These are phyloP conservation scores for Eumerus sabulonum DNA, from an alignment of 2,888 invertebrate genomes.

Conservation along the genomic window DNA sequence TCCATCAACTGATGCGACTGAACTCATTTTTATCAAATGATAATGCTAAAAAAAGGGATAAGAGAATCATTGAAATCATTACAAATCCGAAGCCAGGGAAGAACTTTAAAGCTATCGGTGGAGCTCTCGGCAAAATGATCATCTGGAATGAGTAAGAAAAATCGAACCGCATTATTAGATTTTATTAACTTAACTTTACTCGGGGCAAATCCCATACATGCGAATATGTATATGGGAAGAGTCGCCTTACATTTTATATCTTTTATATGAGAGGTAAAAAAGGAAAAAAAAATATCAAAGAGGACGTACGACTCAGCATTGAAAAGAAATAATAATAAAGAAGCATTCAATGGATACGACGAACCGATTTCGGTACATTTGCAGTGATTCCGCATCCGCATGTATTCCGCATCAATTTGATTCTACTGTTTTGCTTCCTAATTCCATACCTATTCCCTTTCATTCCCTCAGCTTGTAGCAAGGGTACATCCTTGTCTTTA, in stretches of 20 bases:
- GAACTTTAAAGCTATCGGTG: conserved; percentile 37
- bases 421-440: conserved; percentile 1
- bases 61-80: conserved; percentile 39
- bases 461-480: conserved; percentile 38
- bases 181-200: conserved; percentile 67
- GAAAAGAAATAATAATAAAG: conserved; percentile 64
- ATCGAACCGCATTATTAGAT: conserved; percentile 66
- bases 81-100: conserved; percentile 27
- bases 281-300: conserved; percentile 17
- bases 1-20: conserved; percentile 42
- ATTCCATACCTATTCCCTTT: conserved; percentile 14
- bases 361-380: conserved; percentile 48
- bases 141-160: conserved; percentile 22
- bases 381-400: conserved; percentile 55
- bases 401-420: conserved; percentile 44
- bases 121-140: neutral
- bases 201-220: conserved; percentile 4
- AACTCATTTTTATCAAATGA: conserved; percentile 63
- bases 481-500: conserved; percentile 61
- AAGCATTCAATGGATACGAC: conserved; percentile 55
- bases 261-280: conserved; percentile 36
- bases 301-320: conserved; percentile 29
- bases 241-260: conserved; percentile 39
- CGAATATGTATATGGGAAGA: neutral
- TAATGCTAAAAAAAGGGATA: conserved; percentile 66